Evolutionary conservation across 2,888 invertebrate genomes (phyloP).

Genomic region (Caenorhabditis sp.): DNA sequence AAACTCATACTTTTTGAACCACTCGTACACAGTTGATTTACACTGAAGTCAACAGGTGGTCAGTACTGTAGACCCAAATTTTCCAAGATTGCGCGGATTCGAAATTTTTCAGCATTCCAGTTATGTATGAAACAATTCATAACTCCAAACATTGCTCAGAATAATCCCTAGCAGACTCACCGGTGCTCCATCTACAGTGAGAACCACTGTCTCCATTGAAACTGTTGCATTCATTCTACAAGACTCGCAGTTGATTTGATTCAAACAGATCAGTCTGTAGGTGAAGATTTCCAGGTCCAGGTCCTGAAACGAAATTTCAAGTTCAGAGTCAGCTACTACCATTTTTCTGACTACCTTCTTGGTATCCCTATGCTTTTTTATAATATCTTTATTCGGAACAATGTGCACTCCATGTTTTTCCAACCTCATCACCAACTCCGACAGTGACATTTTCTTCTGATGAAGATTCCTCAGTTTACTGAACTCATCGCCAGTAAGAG

Average conservation of each 20-base stretch:
- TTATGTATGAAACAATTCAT: too few species aligned
- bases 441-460: constrained; percentile 68
- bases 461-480: constrained; percentile 70
- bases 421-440: constrained; percentile 65
- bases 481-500: constrained; percentile 73
- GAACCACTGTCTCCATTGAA: constrained; percentile 61
- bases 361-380: constrained; percentile 69
- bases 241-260: constrained; percentile 66
- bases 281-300: constrained; percentile 69
- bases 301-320: constrained; percentile 38
- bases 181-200: constrained; percentile 61
- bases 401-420: constrained; percentile 74
- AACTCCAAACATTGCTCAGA: too few species aligned
- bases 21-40: too few species aligned
- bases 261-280: constrained; percentile 68
- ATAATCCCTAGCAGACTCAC: too few species aligned
- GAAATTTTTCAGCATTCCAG: too few species aligned
- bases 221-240: constrained; percentile 71
- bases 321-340: constrained; percentile 33
- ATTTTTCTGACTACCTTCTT: constrained; percentile 39
- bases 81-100: too few species aligned
- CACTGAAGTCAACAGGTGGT: too few species aligned
- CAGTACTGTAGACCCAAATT: too few species aligned
- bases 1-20: too few species aligned
- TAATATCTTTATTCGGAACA: constrained; percentile 64